These are phyloP conservation scores for Lepeophtheirus nordmannii DNA, from an alignment of 2,888 invertebrate genomes.

Conservation along the genomic window DNA sequence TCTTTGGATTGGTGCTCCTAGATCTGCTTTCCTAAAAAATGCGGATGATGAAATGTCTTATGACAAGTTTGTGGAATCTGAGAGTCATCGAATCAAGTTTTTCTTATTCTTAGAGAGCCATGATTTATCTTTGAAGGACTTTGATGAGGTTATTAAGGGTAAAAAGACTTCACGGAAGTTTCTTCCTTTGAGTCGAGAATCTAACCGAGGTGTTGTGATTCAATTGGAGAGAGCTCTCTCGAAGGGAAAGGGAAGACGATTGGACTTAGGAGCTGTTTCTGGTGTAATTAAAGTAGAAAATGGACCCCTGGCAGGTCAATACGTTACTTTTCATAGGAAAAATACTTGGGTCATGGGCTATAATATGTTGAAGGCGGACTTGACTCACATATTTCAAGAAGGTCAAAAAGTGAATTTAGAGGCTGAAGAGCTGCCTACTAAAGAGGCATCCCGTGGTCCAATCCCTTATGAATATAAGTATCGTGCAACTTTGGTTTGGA, in stretches of 20 bases:
- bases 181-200: background rate
- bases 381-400: constrained; percentile 12
- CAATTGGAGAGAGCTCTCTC: background rate
- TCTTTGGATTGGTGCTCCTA: constrained; percentile 5
- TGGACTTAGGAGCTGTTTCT: constrained; percentile 11
- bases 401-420: constrained; percentile 17
- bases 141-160: background rate
- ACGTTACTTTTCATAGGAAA: constrained; percentile 16
- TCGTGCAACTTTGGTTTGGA: constrained; percentile 21
- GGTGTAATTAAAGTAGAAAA: constrained; percentile 20
- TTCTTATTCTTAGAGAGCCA: constrained; percentile 16
- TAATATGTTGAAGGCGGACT: constrained; percentile 16
- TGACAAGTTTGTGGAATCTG: background rate
- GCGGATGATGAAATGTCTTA: background rate
- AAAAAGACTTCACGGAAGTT: background rate
- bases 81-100: constrained; percentile 2
- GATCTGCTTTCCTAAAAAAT: constrained; percentile 4
- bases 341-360: constrained; percentile 22
- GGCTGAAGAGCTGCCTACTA: background rate
- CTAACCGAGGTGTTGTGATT: constrained; percentile 4
- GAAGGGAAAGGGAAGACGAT: background rate
- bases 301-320: constrained; percentile 8
- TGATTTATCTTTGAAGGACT: constrained; percentile 8
- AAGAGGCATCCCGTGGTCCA: background rate
- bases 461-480: constrained; percentile 9